phyloP scores from a whole-genome alignment of 2,113 vertebrate species.

The Lichenostomus cassidix region DNA sequence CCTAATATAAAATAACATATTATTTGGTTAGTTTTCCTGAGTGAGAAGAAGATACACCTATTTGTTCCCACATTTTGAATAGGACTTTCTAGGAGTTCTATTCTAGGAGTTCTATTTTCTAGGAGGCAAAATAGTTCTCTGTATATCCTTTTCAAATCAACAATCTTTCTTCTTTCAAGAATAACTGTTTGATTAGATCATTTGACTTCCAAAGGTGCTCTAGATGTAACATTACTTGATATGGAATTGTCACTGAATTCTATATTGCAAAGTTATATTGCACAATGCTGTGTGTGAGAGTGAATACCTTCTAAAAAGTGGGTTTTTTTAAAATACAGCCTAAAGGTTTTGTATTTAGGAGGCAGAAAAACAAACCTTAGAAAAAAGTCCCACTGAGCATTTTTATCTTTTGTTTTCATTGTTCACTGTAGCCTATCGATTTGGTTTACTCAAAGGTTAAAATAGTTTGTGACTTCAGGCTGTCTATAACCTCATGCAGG shows the following conservation, averaged over 20 bases:
- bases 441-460: not conserved
- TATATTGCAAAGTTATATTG: not conserved
- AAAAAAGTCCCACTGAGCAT: fast-evolving
- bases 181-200: not conserved
- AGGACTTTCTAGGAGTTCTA: no score
- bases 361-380: not conserved
- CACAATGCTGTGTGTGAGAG: not conserved
- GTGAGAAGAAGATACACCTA: not conserved
- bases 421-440: fast-evolving
- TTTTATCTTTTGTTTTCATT: not conserved
- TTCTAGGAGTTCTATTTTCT: no score
- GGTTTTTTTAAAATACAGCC: not conserved
- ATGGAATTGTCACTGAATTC: not conserved
- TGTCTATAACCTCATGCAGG: not conserved
- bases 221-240: not conserved
- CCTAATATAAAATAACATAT: not conserved
- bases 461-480: not conserved
- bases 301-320: not conserved
- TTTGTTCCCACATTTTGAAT: not conserved
- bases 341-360: not conserved
- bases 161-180: not conserved
- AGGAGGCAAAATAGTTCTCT: not conserved
- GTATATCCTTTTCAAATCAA: not conserved
- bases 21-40: not conserved
- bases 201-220: not conserved